These are phyloP conservation scores for Hippocampus guttulatus DNA, from an alignment of 2,113 vertebrate genomes.

Conservation along the genomic window DNA sequence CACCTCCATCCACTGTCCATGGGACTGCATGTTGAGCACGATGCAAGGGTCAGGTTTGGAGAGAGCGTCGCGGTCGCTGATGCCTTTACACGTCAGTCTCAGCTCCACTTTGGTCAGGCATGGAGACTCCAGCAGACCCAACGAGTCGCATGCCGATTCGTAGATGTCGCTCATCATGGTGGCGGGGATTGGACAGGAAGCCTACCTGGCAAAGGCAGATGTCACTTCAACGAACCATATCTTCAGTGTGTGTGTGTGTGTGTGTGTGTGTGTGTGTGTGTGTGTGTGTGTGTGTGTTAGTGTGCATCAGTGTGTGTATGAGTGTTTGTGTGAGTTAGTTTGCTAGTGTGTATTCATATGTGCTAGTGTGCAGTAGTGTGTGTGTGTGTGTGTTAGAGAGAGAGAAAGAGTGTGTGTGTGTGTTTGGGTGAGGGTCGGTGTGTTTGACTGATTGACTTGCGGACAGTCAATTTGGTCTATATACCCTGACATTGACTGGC, in stretches of 20 bases:
- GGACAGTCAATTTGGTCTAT: too few relatives aligned
- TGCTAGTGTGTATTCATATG: too few relatives aligned
- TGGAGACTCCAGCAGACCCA: conserved; percentile 89
- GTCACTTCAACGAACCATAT: background rate
- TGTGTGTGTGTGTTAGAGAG: too few relatives aligned
- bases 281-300: too few relatives aligned
- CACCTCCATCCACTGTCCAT: conserved; percentile 95
- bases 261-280: too few relatives aligned
- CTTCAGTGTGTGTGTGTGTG: background rate
- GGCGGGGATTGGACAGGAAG: conserved; percentile 29
- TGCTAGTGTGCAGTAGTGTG: too few relatives aligned
- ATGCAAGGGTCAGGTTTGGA: conserved; percentile 94
- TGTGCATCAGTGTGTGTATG: too few relatives aligned
- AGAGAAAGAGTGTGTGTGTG: too few relatives aligned
- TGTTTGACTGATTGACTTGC: too few relatives aligned
- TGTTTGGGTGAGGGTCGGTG: too few relatives aligned
- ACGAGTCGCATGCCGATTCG: conserved; percentile 89
- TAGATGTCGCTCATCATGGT: conserved; percentile 92
- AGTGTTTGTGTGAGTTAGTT: too few relatives aligned
- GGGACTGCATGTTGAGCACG: conserved; percentile 93
- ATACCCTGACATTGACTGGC: background rate
- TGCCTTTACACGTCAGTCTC: conserved; percentile 87
- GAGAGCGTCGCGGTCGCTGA: conserved; percentile 89
- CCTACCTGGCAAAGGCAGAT: conserved; percentile 16
- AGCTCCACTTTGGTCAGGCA: conserved; percentile 95